Base-by-base conservation (phyloP, 2,113 vertebrate genomes). In the Macrotus californicus region DNA sequence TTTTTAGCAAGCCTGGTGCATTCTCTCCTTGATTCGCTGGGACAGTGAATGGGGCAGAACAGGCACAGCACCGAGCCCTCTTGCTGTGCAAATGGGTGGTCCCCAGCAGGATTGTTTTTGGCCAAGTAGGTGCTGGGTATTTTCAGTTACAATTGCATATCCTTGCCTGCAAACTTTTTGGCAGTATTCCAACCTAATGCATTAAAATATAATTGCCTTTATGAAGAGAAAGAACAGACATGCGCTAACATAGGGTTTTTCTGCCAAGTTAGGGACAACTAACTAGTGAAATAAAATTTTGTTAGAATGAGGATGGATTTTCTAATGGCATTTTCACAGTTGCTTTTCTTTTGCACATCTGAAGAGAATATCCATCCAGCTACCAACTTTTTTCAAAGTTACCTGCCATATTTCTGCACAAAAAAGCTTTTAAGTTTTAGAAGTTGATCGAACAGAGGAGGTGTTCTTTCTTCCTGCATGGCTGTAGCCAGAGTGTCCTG, bases 231-330 rank as follows among this genome's bases (percentile, higher is more conserved):
- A 96, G 94, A 96, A 97, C 97, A 97, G 88, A 88, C 95, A 89
- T 39, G 73, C 88, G 96, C 94, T 96, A 98, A 48, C 95, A 95
- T 69, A 97, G 92, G 29, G 88, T 95, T 97, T 95, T 95, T 97
- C 94, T 96, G 94, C 75, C 94, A 29, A 96, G 96, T 89, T 94
- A 59, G 36, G 87, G 92, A 93, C 87, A 94, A 97, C 39, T 89
- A 98, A 96, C 96, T 95, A 97, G 97, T 88, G 96, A 98, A 97
- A 97, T 97, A 96, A 97, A 96, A 98, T 69, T 95, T 95, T 97
- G 89, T 67, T 96, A 97, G 95, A 95, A 82, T 46, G 89, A 56
- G 5, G 91, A 91, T 36, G 79, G 94, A 97, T 94, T 75, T 94
- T 79, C 96, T 97, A 73, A 80, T 96, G 77, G 94, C 19, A 96